Base-by-base conservation (phyloP, 2,888 invertebrate species). In the Rhopalosiphum nymphaeae region DNA sequence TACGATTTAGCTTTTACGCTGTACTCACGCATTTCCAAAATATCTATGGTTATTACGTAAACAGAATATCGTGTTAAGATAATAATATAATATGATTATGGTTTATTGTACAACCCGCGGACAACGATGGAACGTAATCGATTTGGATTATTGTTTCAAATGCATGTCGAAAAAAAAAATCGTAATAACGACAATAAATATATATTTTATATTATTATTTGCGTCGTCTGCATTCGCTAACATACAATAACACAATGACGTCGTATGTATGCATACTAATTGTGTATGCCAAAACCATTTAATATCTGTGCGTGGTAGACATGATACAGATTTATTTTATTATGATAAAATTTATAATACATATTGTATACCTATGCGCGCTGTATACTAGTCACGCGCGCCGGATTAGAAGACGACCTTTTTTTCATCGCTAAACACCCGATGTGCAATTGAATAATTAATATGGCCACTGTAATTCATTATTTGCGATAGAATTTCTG, bases 371-470 rank as follows among this genome's bases (percentile, higher is more conserved):
- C 57, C 26, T 26, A 57, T 26, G 9, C 7, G 0, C 26, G 57
- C 26, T 7, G 26, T 26, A 57, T 26, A 26, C 26, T 26, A 57
- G 26, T 57, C 26, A 26, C 9, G 57, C 57, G 26, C 26, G 56
- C 25, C 36, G 56, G 84, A 46, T 46, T 49, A 85, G 29, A 91
- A 42, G 49, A 13, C 53, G 36, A 85, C 91, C 91, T 49, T 91
- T 85, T 84, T 85, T 85, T 56, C n/a, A 16, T 56, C 53, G 42
- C 53, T 53, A 25, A 88, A 53, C 88, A 53, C 16, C 53, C 88
- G 88, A 16, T 7, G 11, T 29, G n/a, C 29, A n/a, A 67, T 53
- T 53, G 53, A 67, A 67, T 86, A 49, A 49, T 89, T 89, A 89
- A 56, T 67, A 67, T n/a, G 1, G 10, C 4, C 42, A 56, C 89